Percentiles rank a stretch among this genome's conserved stretches.
phyloP scores from a whole-genome alignment of 2,888 invertebrate species.

The Pachycephus smyrnensis region DNA sequence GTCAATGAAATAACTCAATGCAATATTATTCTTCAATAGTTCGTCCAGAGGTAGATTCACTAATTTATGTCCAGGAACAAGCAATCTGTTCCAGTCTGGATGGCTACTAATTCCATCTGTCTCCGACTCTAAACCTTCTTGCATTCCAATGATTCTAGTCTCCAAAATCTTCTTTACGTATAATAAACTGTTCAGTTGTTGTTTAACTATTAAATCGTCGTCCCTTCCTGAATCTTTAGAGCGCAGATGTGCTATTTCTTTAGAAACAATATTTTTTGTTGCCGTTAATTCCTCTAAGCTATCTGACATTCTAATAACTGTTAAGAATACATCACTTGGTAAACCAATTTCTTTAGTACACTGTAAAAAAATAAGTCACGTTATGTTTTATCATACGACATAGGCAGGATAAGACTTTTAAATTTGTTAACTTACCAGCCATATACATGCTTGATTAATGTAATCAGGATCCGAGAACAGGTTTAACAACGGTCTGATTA shows the following conservation, averaged over 20 bases:
- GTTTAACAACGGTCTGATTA: slow-evolving; percentile 78
- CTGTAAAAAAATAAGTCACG: slow-evolving; percentile 69
- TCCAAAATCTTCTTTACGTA: slow-evolving; percentile 85
- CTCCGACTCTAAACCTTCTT: slow-evolving; percentile 68
- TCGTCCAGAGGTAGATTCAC: slow-evolving; percentile 78
- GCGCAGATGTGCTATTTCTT: slow-evolving; percentile 84
- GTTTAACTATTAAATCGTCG: slow-evolving; percentile 84
- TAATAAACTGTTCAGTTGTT: slow-evolving; percentile 85
- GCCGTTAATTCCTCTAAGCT: slow-evolving; percentile 86
- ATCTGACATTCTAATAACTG: slow-evolving; percentile 83
- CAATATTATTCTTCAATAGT: slow-evolving; percentile 81
- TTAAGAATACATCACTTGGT: slow-evolving; percentile 87
- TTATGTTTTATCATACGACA: not conserved
- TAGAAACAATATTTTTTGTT: slow-evolving; percentile 81
- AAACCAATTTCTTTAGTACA: slow-evolving; percentile 81
- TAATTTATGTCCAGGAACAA: slow-evolving; percentile 68
- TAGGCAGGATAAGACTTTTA: slow-evolving; percentile 7
- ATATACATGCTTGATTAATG: slow-evolving; percentile 89
- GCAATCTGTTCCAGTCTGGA: slow-evolving; percentile 65
- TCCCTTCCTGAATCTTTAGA: slow-evolving; percentile 89
- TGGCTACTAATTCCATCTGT: slow-evolving; percentile 59
- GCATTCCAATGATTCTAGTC: slow-evolving; percentile 70
- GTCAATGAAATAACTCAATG: slow-evolving; percentile 82
- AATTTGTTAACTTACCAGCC: slow-evolving; percentile 76
- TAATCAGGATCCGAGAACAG: slow-evolving; percentile 90